Base-by-base conservation (phyloP, 2,113 vertebrate species). In the Brachirus orientalis region DNA sequence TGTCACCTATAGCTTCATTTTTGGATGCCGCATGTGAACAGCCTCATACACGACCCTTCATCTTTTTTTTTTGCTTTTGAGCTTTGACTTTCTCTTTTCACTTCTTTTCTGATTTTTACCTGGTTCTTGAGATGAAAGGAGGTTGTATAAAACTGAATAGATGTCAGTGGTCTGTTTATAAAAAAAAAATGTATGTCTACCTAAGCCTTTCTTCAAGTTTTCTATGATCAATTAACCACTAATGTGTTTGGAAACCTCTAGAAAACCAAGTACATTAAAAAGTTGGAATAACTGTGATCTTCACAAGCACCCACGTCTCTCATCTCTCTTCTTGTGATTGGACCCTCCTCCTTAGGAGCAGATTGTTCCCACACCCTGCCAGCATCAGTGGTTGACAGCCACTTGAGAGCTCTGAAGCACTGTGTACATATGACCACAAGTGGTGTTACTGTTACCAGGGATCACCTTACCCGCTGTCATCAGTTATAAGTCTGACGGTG, bases 381-480 rank as follows among this genome's bases (percentile, higher is more conserved):
- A 45, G 50, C 62, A 60, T 80, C 81, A 52, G 68, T 55, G 74
- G 66, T 65, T 88, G 76, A 88, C 87, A 87, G 80, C 78, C 88
- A 83, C 83, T 89, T 82, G 67, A 90, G 84, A 75, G 41, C 69
- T 85, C 83, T 88, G 64, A 89, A 87, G 87, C 78, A 52, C 78
- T 84, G 82, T 88, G 74, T 86, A 86, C 80, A 90, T 69, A 84
- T 9, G 58, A 65, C 74, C 78, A 79, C 56, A 88, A 91, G 86
- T 86, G 83, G 69, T 88, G 72, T 86, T 79, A 77, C 75, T 79
- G 86, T 90, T 86, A 81, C 74, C 77, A 63, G 57, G 77, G 86
- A 88, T 91, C 84, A 56, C 67, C 63, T 91, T 89, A 78, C 70
- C 53, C 45, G 59, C 48, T 10, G 44, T 62, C 82, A 83, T 91